phyloP scores from a whole-genome alignment of 2,888 invertebrate species.

The Lydus trimaculatus region DNA sequence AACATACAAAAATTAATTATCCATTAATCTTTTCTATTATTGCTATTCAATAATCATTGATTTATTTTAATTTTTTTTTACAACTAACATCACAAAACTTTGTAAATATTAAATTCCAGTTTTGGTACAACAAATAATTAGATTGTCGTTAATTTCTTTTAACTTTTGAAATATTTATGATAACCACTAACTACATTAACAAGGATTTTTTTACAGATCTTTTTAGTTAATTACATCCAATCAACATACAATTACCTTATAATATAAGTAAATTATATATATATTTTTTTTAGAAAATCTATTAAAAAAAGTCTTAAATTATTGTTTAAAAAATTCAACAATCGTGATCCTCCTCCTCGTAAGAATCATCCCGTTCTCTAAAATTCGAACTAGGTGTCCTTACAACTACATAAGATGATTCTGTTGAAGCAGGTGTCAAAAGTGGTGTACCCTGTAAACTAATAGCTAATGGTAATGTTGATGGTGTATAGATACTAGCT shows the following conservation, averaged over 20 bases:
- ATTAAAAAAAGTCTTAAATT: not conserved
- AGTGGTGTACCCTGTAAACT: slow-evolving; percentile 73
- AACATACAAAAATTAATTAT: slow-evolving; percentile 25
- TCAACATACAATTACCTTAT: slow-evolving; percentile 2
- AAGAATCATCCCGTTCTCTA: slow-evolving; percentile 51
- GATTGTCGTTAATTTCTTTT: not conserved
- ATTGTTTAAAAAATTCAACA: slow-evolving; percentile 43
- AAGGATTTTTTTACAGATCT: slow-evolving; percentile 22
- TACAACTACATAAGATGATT: slow-evolving; percentile 54
- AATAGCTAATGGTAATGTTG: slow-evolving; percentile 77
- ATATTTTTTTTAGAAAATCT: too few species aligned
- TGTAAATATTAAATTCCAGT: not conserved
- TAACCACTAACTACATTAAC: not conserved
- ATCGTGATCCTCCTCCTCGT: slow-evolving; percentile 58
- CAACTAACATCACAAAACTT: slow-evolving; percentile 26
- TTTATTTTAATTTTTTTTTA: too few species aligned
- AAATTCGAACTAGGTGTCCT: slow-evolving; percentile 56
- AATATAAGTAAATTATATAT: too few species aligned
- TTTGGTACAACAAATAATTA: not conserved
- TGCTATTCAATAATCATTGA: slow-evolving; percentile 26
- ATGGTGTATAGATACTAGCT: slow-evolving; percentile 74
- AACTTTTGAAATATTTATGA: not conserved
- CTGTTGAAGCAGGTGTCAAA: slow-evolving; percentile 56
- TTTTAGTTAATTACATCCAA: slow-evolving; percentile 25
- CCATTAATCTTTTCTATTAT: slow-evolving; percentile 22